A percentile compares a stretch with the other conserved stretches of the same genome.
Conservation (phyloP, 2,888 invertebrate species). For the Dryococelus australis region DNA sequence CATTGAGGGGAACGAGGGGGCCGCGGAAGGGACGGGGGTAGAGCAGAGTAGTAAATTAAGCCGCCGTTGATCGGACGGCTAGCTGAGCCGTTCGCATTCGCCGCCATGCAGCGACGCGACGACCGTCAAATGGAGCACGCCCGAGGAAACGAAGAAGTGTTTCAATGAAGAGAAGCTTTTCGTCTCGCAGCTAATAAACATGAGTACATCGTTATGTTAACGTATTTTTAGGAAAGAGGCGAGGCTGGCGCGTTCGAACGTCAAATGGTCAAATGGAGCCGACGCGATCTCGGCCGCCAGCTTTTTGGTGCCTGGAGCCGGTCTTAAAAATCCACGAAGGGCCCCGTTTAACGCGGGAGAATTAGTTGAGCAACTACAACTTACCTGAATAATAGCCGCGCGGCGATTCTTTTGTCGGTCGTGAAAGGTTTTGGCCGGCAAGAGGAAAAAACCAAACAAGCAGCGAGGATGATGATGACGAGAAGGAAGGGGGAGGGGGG, state of each 20-base stretch:
- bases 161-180: no score
- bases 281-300: no score
- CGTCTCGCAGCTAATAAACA: no score
- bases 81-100: no score
- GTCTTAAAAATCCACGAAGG: neutral
- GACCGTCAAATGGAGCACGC: no score
- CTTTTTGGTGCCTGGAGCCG: no score
- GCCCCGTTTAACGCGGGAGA: neutral
- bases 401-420: conserved; percentile 11
- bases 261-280: neutral
- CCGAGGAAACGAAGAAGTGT: no score
- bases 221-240: no score
- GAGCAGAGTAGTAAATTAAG: neutral
- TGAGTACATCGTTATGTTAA: no score
- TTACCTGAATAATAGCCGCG: conserved; percentile 16
- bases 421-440: neutral
- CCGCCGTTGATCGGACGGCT: neutral
- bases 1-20: neutral
- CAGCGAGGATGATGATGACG: neutral
- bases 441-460: neutral
- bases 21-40: neutral
- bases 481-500: no score
- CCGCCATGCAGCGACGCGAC: no score
- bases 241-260: no score
- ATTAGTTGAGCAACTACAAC: neutral